These are phyloP conservation scores for Eucidaris tribuloides DNA, from an alignment of 35 echinoderm and acorn worm genomes.

Conservation along the genomic window DNA sequence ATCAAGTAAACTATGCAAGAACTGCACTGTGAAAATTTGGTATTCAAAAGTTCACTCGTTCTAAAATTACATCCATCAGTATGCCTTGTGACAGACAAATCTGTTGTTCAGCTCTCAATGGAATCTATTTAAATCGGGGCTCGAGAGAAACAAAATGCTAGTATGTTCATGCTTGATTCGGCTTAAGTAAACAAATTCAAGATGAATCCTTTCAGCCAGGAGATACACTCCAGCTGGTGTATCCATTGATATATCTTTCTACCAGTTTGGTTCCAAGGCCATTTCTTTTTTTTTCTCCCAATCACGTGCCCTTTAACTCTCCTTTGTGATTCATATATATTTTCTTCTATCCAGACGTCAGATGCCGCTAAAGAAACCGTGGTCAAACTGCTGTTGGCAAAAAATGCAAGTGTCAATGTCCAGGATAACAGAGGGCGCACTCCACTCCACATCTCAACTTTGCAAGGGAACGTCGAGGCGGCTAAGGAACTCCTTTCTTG, in stretches of 20 bases:
- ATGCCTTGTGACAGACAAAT: no score
- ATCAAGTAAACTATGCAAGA: no score
- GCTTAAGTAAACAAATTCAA: no score
- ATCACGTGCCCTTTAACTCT: no score
- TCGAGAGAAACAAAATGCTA: no score
- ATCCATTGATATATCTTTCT: not conserved
- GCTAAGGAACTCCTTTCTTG: not conserved
- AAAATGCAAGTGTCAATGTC: not conserved
- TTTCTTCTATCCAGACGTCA: not conserved
- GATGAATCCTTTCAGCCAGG: not conserved
- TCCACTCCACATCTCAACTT: conserved; percentile 8
- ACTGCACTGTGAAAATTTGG: no score
- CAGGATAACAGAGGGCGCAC: conserved; percentile 25
- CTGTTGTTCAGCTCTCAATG: no score
- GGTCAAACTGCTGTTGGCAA: not conserved
- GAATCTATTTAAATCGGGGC: no score
- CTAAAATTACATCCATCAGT: no score
- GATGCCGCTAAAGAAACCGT: not conserved
- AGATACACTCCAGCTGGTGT: not conserved
- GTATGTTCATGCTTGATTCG: no score
- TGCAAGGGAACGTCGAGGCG: not conserved
- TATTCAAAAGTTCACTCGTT: no score
- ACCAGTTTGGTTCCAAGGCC: not conserved
- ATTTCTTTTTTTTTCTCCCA: not conserved
- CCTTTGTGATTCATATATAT: no score